Evolutionary conservation across 2,113 vertebrate genomes (phyloP).

Genomic region (Petromus typicus): DNA sequence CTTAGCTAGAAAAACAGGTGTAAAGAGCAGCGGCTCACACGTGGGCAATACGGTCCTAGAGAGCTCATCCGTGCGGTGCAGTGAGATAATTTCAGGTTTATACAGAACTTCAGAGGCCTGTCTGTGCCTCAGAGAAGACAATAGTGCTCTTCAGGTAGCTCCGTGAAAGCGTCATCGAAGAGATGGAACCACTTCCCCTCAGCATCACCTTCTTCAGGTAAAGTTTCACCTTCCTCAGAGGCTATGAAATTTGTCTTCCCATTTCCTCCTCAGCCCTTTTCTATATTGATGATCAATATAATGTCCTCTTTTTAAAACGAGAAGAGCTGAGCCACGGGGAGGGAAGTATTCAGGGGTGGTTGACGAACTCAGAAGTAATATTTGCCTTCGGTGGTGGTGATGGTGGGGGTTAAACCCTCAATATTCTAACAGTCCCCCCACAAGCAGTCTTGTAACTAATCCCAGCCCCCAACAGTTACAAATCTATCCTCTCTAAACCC

Average conservation of each 20-base stretch:
- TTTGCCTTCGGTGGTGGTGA: slow-evolving; percentile 50
- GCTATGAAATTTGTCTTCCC: slow-evolving; percentile 77
- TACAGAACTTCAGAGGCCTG: neutral
- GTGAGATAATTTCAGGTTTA: slow-evolving; percentile 51
- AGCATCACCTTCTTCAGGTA: slow-evolving; percentile 54
- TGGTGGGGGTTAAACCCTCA: slow-evolving; percentile 67
- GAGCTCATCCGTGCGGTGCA: neutral
- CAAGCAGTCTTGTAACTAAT: slow-evolving; percentile 14
- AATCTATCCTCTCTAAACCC: slow-evolving; percentile 51
- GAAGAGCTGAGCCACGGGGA: slow-evolving; percentile 75
- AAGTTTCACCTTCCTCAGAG: slow-evolving; percentile 65
- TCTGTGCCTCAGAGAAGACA: neutral
- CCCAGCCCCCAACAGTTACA: neutral
- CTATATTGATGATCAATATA: slow-evolving; percentile 75
- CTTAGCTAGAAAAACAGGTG: neutral
- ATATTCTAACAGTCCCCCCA: slow-evolving; percentile 54
- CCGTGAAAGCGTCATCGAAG: neutral
- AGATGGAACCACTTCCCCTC: neutral
- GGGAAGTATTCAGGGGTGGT: slow-evolving; percentile 28
- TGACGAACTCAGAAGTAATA: slow-evolving; percentile 60
- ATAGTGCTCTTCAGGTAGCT: neutral
- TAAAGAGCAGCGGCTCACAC: neutral
- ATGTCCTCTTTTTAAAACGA: slow-evolving; percentile 76
- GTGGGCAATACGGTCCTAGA: neutral
- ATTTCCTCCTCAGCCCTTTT: slow-evolving; percentile 77